phyloP scores from a whole-genome alignment of 2,888 invertebrate genomes.

The Augochlorella aurata region DNA sequence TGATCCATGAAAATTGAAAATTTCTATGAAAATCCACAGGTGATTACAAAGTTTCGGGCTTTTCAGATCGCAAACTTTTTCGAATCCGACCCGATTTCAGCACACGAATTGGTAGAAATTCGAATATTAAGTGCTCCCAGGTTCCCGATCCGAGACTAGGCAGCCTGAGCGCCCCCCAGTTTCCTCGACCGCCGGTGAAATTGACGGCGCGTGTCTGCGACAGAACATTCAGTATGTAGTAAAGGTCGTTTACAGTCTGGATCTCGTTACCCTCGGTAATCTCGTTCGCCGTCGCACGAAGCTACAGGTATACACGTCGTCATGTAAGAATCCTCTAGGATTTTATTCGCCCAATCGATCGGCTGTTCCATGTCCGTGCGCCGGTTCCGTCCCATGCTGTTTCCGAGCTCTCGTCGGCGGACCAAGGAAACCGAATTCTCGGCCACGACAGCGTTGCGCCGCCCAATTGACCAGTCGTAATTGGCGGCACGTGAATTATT shows the following conservation, averaged over 20 bases:
- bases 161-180: not conserved
- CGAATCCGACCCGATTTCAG: too few relatives aligned
- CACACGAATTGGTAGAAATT: too few relatives aligned
- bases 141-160: too few relatives aligned
- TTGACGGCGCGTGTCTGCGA: not conserved
- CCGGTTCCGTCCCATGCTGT: not conserved
- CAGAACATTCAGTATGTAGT: not conserved
- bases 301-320: not conserved
- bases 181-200: constrained; percentile 6
- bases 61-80: too few relatives aligned
- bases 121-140: too few relatives aligned
- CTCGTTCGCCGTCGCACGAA: not conserved
- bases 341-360: not conserved
- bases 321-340: not conserved
- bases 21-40: too few relatives aligned
- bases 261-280: not conserved
- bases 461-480: constrained; percentile 24
- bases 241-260: not conserved
- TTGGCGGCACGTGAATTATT: constrained; percentile 50
- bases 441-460: not conserved
- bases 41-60: too few relatives aligned
- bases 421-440: not conserved
- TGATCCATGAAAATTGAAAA: too few relatives aligned
- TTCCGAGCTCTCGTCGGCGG: not conserved
- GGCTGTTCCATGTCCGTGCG: too few relatives aligned